Evolutionary conservation across 2,797 vertebrate species (phyloP).

Genomic region (Hemitrygon akajei): DNA sequence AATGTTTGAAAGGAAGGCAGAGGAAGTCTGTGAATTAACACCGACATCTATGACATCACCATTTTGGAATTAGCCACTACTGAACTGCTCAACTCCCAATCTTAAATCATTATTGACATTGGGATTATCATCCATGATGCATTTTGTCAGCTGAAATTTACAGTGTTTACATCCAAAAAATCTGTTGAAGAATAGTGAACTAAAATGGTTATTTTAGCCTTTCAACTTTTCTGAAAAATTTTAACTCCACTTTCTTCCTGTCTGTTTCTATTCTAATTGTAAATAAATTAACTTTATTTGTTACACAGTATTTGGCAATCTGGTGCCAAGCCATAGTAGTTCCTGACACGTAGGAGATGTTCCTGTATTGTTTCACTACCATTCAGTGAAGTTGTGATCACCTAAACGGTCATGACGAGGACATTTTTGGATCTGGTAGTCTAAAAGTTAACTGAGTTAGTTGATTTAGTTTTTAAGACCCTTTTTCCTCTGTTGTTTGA

Average conservation of each 20-base stretch:
- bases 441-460: background rate
- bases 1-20: background rate
- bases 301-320: background rate
- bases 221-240: background rate
- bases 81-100: background rate
- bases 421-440: background rate
- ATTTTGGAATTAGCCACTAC: background rate
- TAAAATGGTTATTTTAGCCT: background rate
- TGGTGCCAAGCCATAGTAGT: background rate
- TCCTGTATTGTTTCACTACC: background rate
- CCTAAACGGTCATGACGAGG: background rate
- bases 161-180: background rate
- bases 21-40: background rate
- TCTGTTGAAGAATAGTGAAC: background rate
- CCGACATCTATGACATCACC: background rate
- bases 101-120: background rate
- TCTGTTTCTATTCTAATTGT: background rate
- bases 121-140: background rate
- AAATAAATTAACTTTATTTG: background rate
- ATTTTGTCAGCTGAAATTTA: background rate
- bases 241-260: background rate
- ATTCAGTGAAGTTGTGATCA: background rate
- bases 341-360: background rate
- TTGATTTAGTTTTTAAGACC: background rate
- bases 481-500: background rate